Conservation (phyloP, 1,140 invertebrate species). For the Aphelenchoides fujianensis region DNA sequence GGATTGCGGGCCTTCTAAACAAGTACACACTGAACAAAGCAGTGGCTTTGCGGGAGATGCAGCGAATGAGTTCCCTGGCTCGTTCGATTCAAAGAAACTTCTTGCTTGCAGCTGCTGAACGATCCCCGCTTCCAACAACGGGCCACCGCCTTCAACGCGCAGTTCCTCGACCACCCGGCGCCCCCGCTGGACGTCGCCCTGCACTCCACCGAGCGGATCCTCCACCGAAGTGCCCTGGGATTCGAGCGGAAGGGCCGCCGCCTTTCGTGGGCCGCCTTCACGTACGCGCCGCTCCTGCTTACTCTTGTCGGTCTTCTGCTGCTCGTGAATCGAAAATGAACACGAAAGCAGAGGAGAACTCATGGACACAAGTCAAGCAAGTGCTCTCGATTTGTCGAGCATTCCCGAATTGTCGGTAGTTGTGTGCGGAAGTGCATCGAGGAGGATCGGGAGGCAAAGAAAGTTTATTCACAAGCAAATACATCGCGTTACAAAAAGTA, state of each 20-base stretch:
- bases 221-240: neutral
- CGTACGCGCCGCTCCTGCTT: neutral
- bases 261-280: neutral
- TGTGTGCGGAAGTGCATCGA: too few relatives aligned
- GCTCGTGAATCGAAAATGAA: neutral
- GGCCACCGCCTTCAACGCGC: neutral
- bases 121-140: conserved; percentile 5
- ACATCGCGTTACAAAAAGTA: too few relatives aligned
- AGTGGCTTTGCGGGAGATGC: neutral
- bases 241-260: neutral
- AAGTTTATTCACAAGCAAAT: too few relatives aligned
- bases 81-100: neutral
- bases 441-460: too few relatives aligned
- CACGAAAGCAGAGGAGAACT: too few relatives aligned
- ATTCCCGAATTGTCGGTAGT: too few relatives aligned
- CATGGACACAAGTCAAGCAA: too few relatives aligned
- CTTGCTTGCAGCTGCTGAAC: neutral
- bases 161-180: neutral
- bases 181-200: neutral
- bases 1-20: conserved; percentile 2
- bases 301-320: neutral
- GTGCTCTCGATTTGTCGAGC: too few relatives aligned
- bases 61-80: neutral
- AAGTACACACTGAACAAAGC: conserved; percentile 14
- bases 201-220: conserved; percentile 12